phyloP scores from a whole-genome alignment of 2,888 invertebrate species.

The Lasioglossum malachurum region DNA sequence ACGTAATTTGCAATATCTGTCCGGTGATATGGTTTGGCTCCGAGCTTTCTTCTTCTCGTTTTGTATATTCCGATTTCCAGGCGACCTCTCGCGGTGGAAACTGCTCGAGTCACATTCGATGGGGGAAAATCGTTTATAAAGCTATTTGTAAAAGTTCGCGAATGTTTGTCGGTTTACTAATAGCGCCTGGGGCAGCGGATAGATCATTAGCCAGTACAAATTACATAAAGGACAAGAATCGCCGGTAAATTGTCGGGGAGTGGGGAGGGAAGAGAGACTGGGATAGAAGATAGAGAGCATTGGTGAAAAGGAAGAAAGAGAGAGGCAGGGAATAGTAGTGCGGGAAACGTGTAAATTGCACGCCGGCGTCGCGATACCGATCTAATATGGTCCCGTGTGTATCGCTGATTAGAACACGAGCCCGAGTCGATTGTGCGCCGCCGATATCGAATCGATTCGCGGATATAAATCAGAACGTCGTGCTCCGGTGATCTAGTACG shows the following conservation, averaged over 20 bases:
- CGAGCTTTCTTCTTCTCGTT: background rate
- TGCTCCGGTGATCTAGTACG: slow-evolving; percentile 50
- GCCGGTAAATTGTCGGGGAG: background rate
- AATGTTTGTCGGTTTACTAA: background rate
- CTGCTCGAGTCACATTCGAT: background rate
- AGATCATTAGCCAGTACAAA: slow-evolving; percentile 39
- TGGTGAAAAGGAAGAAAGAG: slow-evolving; percentile 29
- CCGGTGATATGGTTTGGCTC: no score
- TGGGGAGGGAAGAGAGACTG: background rate
- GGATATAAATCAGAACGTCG: slow-evolving; percentile 78
- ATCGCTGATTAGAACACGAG: slow-evolving; percentile 43
- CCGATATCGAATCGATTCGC: slow-evolving; percentile 63
- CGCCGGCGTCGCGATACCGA: slow-evolving; percentile 65
- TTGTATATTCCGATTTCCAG: background rate
- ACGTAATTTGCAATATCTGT: background rate
- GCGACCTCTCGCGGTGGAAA: background rate
- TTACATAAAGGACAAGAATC: slow-evolving; percentile 61
- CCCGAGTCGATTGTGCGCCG: slow-evolving; percentile 40
- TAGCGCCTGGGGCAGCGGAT: background rate
- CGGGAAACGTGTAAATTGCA: slow-evolving; percentile 69
- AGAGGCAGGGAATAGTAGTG: slow-evolving; percentile 32
- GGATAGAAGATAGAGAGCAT: background rate
- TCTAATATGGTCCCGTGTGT: slow-evolving; percentile 63
- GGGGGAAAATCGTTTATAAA: background rate
- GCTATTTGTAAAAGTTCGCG: background rate